Conservation (phyloP, 2,888 invertebrate genomes). For the Synergus laeviventris region DNA sequence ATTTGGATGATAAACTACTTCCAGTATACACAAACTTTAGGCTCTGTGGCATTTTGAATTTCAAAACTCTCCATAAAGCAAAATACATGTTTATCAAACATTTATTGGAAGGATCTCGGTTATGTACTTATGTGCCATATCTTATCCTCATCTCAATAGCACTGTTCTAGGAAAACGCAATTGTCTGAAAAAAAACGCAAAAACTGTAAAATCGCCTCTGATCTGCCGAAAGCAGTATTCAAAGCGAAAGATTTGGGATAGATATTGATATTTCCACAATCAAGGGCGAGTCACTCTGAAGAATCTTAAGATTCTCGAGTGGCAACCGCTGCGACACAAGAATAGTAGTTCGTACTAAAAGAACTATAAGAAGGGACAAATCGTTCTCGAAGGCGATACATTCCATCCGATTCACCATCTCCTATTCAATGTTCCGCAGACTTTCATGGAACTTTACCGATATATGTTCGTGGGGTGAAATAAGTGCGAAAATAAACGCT, state of each 20-base stretch:
- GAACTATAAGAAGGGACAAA: conserved; percentile 53
- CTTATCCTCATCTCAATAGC: conserved; percentile 14
- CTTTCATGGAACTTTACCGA: conserved; percentile 51
- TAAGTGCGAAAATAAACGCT: conserved; percentile 75
- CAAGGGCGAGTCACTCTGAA: conserved; percentile 46
- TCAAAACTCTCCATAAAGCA: not conserved
- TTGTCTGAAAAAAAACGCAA: too few species aligned
- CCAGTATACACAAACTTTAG: too few species aligned
- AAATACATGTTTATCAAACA: not conserved
- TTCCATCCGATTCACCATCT: conserved; percentile 48
- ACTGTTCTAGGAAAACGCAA: conserved; percentile 27
- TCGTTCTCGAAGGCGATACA: conserved; percentile 46
- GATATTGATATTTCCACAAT: conserved; percentile 43
- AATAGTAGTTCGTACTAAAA: conserved; percentile 31
- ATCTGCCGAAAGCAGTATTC: conserved; percentile 23
- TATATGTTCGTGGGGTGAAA: conserved; percentile 57
- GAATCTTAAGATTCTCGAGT: conserved; percentile 43
- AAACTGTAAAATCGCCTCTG: conserved; percentile 17
- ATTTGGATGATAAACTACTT: too few species aligned
- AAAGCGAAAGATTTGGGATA: conserved; percentile 40
- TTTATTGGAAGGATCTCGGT: not conserved
- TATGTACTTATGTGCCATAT: not conserved
- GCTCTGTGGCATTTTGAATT: not conserved
- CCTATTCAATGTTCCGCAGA: conserved; percentile 43
- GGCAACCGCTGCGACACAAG: conserved; percentile 37